Percentiles rank a stretch among this genome's conserved stretches.
These are phyloP conservation scores for Salvelinus namaycush DNA, from an alignment of 2,113 vertebrate genomes.

Conservation along the genomic window DNA sequence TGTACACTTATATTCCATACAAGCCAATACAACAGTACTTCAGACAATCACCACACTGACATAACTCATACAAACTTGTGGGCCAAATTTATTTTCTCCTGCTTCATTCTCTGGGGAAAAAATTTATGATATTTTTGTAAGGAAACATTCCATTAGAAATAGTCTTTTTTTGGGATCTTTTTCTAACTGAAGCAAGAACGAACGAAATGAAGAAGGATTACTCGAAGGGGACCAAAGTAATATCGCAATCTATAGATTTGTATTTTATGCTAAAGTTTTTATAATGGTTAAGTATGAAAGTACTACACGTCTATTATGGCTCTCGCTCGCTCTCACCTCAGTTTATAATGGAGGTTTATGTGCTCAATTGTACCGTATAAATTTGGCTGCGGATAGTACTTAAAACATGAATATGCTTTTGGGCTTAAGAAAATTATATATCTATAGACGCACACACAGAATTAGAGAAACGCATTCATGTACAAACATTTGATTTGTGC, in stretches of 20 bases:
- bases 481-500: constrained; percentile 61
- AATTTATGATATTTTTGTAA: constrained; percentile 75
- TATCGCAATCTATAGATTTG: constrained; percentile 61
- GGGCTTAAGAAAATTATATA: constrained; percentile 42
- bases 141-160: constrained; percentile 57
- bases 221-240: constrained; percentile 75
- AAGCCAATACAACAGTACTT: constrained; percentile 33
- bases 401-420: constrained; percentile 45
- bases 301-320: constrained; percentile 60
- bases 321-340: constrained; percentile 48
- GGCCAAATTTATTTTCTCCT: constrained; percentile 53
- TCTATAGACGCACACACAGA: constrained; percentile 21
- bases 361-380: constrained; percentile 59
- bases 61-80: constrained; percentile 36
- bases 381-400: constrained; percentile 56
- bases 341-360: constrained; percentile 58
- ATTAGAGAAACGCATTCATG: constrained; percentile 56
- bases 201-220: constrained; percentile 55
- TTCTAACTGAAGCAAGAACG: constrained; percentile 69
- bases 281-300: constrained; percentile 66
- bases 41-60: constrained; percentile 63
- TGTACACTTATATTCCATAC: constrained; percentile 47
- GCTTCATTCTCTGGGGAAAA: constrained; percentile 60
- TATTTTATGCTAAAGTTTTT: constrained; percentile 70
- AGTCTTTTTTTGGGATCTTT: constrained; percentile 67